Evolutionary conservation across 2,113 vertebrate species (phyloP), one percentile per base, ranked within the genome.

Genomic region (Xiphorhynchus elegans): DNA sequence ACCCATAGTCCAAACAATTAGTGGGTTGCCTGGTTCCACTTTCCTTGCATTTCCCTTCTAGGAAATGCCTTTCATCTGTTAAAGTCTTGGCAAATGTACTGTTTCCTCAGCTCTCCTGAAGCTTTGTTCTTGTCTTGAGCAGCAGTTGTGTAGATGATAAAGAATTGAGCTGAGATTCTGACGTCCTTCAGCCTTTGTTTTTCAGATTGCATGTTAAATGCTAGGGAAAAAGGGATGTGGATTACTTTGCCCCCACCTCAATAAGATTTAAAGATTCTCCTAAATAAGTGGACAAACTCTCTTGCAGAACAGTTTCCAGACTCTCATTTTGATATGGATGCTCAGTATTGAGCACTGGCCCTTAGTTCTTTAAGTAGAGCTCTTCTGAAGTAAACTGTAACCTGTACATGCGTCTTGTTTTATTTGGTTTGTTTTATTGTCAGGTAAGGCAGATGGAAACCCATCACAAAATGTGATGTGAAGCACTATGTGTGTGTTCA

Each of bases 1-100:
- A 86, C 58, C 26, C 12, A 2, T 50, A 77, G 49, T 79, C 44
- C 44, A 82, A 82, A 58, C 58, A 81, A 67, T 76, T 81, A 79
- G 42, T 50, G 58, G 77, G 66, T 77, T 85, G 31, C 39, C 29
- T 84, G 50, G 70, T 93, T 93, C 47, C 7, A n/a, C 47, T 95
- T 95, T 53, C 84, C 24, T 70, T 85, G 33, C 19, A 6, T 95
- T 97, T 95, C 28, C 15, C 37, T 75, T 68, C n/a, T 87, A 88
- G 62, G 77, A 67, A 69, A 80, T 93, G 63, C 37, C 53, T 91
- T 94, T 91, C 39, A 70, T 95, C 75, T 55, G 9, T 55, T 83
- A 47, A 70, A 88, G 56, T 74, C 35, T 80, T 97, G 81, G 92
- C 67, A 83, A 83, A 73, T 42, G 16, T 9, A 6, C 17, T n/a